Conservation (phyloP, 2,113 vertebrate species). For the Stercorarius parasiticus region DNA sequence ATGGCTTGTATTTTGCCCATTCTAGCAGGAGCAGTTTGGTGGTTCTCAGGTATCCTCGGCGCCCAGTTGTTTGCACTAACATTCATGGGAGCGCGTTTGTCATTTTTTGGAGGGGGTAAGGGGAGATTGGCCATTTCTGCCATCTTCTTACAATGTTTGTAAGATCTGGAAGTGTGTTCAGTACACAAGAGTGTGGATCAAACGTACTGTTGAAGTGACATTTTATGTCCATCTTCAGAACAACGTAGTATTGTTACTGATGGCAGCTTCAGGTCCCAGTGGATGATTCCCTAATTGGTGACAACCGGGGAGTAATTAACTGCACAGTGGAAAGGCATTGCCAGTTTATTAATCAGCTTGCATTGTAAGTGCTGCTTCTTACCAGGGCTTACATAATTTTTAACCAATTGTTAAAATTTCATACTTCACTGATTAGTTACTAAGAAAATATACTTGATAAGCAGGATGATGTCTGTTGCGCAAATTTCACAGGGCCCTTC, state of each 20-base stretch:
- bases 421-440: not conserved
- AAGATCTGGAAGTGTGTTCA: not conserved
- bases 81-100: not conserved
- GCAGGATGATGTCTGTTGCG: not conserved
- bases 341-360: not conserved
- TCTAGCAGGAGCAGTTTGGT: not conserved
- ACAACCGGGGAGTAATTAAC: not conserved
- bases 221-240: not conserved
- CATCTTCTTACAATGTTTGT: not conserved
- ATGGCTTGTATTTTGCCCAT: not conserved
- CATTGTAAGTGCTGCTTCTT: not conserved
- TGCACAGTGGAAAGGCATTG: not conserved
- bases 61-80: not conserved
- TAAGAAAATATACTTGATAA: not conserved
- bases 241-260: not conserved
- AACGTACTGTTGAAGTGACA: not conserved
- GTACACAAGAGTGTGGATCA: not conserved
- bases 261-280: not conserved
- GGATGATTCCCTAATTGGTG: not conserved
- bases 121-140: not conserved
- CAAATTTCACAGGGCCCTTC: not conserved
- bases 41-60: not conserved
- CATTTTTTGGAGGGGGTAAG: accelerated
- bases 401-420: not conserved
- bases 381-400: not conserved